Base-by-base conservation (phyloP, 2,888 invertebrate genomes). In the Rhodophaea formosa region DNA sequence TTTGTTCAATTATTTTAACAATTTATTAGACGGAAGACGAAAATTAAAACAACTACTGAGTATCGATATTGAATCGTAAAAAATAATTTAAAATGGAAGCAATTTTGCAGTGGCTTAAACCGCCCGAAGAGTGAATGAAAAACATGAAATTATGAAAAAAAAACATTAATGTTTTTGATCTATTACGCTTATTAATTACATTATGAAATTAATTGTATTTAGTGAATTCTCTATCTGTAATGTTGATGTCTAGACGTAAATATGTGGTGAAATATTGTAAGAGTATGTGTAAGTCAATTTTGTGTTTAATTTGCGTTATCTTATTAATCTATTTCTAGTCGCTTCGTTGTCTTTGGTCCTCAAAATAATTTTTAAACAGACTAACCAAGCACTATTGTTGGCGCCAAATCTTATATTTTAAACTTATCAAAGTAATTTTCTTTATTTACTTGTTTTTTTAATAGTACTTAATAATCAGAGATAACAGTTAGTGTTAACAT, bases 141-240 rank as follows among this genome's bases (percentile, higher is more conserved):
- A 49, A 68, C 62, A 61, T 66, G 60, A 67, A 75, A 73, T 63
- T 63, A 68, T 71, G 45, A 56, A 68, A 72, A 77, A 84, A 85
- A 87, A 86, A 86, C 84, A 80, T 84, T 75, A 84, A 86, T 86
- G 88, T 88, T 88, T 82, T 89, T 88, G 85, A 89, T 90, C 90
- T 90, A 91, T 86, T 91, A 91, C 90, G 90, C 90, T 91, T 91
- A 91, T 90, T 90, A 90, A 89, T 86, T 86, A 87, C 82, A 85
- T 85, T 84, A 82, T 80, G 80, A 75, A 76, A 74, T 79, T 82
- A 83, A 84, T 79, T 84, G 80, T 88, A 86, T 82, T 87, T 84
- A 87, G 82, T 84, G 79, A 86, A 80, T 81, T 85, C 82, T 80
- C 74, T 83, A 85, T 74, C 75, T 79, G 76, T 86, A 88, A 87